Conservation (phyloP, 2,888 invertebrate genomes). For the Aporophyla lueneburgensis region DNA sequence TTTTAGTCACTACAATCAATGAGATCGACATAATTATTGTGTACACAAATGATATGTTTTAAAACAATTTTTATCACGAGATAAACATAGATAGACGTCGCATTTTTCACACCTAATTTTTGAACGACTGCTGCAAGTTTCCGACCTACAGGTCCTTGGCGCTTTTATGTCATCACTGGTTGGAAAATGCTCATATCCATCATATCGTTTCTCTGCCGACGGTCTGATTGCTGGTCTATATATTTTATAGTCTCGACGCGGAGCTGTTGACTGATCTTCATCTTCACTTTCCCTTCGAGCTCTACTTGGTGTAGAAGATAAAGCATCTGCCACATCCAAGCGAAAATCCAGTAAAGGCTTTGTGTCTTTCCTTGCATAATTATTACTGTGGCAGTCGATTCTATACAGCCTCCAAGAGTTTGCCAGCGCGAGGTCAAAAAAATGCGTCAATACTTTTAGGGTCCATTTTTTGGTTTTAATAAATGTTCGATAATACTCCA, state of each 20-base stretch:
- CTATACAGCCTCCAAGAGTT: neutral
- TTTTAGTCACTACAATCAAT: too few species aligned
- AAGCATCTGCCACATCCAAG: neutral
- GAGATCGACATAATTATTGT: too few species aligned
- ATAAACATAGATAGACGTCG: too few species aligned
- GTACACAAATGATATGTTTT: too few species aligned
- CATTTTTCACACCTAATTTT: too few species aligned
- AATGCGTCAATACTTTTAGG: neutral
- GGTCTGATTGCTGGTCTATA: conserved; percentile 11
- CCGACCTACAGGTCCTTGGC: conserved; percentile 10
- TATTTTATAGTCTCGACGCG: neutral
- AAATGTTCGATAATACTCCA: neutral
- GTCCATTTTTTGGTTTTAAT: neutral
- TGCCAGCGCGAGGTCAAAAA: neutral
- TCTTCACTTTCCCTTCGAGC: neutral
- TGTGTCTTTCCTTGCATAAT: neutral
- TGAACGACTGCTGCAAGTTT: conserved; percentile 7
- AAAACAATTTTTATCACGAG: too few species aligned
- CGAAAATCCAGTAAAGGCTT: neutral
- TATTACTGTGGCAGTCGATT: neutral
- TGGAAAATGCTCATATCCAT: conserved; percentile 8
- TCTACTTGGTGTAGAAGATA: neutral
- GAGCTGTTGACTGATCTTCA: neutral
- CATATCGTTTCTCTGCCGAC: neutral
- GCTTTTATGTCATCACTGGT: conserved; percentile 13